A percentile compares a stretch with the other conserved stretches of the same genome.
phyloP scores from a whole-genome alignment of 2,797 vertebrate species.

The Tiaroga cobitis region DNA sequence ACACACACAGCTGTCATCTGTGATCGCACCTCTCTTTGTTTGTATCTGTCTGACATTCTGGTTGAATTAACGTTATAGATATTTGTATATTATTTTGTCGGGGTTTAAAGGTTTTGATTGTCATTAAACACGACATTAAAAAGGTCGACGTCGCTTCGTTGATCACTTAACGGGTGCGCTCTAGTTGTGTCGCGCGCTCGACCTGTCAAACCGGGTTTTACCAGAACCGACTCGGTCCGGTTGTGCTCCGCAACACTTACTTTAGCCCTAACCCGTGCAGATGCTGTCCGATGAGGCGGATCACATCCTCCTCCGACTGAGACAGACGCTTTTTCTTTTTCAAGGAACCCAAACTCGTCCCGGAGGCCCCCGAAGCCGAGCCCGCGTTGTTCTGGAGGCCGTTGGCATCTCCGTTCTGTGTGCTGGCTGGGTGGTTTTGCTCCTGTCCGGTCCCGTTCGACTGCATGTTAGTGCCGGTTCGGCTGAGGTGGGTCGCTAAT shows the following conservation, averaged over 20 bases:
- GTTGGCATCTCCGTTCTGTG: conserved; percentile 90
- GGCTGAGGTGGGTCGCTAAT: conserved; percentile 77
- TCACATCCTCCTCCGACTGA: conserved; percentile 97
- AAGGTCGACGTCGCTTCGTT: neutral
- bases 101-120: conserved; percentile 50
- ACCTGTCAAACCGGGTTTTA: conserved; percentile 27
- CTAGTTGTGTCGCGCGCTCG: neutral
- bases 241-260: conserved; percentile 82
- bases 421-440: conserved; percentile 78
- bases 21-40: neutral
- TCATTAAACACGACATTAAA: conserved; percentile 69
- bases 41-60: conserved; percentile 10
- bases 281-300: conserved; percentile 98
- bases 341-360: conserved; percentile 79
- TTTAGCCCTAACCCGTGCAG: conserved; percentile 95
- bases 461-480: conserved; percentile 86
- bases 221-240: conserved; percentile 45
- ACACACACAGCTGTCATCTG: conserved; percentile 43
- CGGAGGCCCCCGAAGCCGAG: conserved; percentile 78
- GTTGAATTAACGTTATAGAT: neutral
- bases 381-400: conserved; percentile 80
- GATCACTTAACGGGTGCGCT: neutral
- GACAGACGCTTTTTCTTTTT: conserved; percentile 97
- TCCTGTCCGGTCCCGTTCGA: conserved; percentile 90
- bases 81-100: conserved; percentile 13